These are phyloP conservation scores for Hypomecis punctinalis DNA, from an alignment of 2,888 invertebrate genomes.

Conservation along the genomic window DNA sequence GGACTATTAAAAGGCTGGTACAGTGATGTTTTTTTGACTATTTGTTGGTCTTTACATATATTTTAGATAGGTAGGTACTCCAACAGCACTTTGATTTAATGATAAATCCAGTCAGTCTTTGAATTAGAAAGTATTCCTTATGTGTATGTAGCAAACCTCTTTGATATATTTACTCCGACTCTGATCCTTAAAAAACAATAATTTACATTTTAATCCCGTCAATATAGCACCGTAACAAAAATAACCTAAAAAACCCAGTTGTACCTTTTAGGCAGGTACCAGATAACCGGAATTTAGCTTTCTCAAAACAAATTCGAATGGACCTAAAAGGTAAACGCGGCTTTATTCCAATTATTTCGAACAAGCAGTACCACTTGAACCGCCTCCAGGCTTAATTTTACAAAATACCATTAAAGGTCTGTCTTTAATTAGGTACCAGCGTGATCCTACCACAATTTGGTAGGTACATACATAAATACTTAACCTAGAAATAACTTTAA, in stretches of 20 bases:
- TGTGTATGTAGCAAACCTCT: too few relatives aligned
- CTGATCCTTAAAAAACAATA: background rate
- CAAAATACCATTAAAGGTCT: constrained; percentile 22
- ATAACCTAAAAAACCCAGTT: background rate
- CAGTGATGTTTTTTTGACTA: too few relatives aligned
- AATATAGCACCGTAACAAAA: too few relatives aligned
- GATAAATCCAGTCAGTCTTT: too few relatives aligned
- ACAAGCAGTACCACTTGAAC: background rate
- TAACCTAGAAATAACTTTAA: constrained; percentile 45
- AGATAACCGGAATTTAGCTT: background rate
- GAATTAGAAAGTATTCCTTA: too few relatives aligned
- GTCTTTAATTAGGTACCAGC: constrained; percentile 23
- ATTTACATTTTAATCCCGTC: background rate
- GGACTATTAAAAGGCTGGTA: too few relatives aligned
- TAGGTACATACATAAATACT: constrained; percentile 36
- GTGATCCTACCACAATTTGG: constrained; percentile 34
- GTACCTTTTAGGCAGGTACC: background rate
- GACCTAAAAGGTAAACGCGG: background rate
- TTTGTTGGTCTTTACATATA: too few relatives aligned
- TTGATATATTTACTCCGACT: too few relatives aligned
- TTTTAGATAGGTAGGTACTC: too few relatives aligned
- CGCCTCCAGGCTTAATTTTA: constrained; percentile 14
- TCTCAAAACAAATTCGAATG: constrained; percentile 8
- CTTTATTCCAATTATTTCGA: constrained; percentile 4
- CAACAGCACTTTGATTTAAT: too few relatives aligned